Base-by-base conservation (phyloP, 2,888 invertebrate species). In the Lycocerus yunnanus region DNA sequence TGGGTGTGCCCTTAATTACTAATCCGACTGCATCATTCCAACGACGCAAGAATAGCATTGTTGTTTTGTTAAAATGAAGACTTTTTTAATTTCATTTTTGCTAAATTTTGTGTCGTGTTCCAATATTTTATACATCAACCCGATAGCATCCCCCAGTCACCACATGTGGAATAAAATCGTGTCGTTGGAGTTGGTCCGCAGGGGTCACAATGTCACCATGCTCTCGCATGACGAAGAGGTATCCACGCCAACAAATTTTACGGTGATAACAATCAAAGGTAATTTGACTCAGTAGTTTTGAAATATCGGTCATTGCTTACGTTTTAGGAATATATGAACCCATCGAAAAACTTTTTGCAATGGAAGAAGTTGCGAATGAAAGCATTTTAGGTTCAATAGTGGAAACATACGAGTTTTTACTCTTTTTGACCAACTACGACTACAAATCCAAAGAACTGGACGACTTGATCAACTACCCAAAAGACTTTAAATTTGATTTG, bases 401-500 rank as follows among this genome's bases (percentile, higher is more conserved):
- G 15, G 59, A 15, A 3, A 63, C 63, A 43, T 63, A 69, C 15
- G 58, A 69, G 0, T 65, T 43, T 18, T 6, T 15, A 2, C 5
- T 27, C 78, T 73, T 71, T 15, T 5, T 14, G 9, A 78, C 77
- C 67, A 66, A 68, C 15, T 27, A 71, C 24, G 77, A 77, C 58
- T 58, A 78, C 2, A 58, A 75, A 68, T 72, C 78, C 3, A 27
- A 73, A 15, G 72, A 66, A 3, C 58, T 80, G 4, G 63, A 74
- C 58, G 66, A 68, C 3, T 72, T 81, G 6, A 27, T 77, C 69
- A 66, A 73, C 14, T 81, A 80, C 61, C 79, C 81, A 0, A 69
- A 74, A 66, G 59, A 77, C 60, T 21, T 21, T 6, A 77, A 72
- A 59, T 80, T 81, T 70, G 80, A 81, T 68, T 68, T 81, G 66